These are phyloP conservation scores for Sebastes oblongus DNA, from an alignment of 2,797 vertebrate species.

Conservation along the genomic window DNA sequence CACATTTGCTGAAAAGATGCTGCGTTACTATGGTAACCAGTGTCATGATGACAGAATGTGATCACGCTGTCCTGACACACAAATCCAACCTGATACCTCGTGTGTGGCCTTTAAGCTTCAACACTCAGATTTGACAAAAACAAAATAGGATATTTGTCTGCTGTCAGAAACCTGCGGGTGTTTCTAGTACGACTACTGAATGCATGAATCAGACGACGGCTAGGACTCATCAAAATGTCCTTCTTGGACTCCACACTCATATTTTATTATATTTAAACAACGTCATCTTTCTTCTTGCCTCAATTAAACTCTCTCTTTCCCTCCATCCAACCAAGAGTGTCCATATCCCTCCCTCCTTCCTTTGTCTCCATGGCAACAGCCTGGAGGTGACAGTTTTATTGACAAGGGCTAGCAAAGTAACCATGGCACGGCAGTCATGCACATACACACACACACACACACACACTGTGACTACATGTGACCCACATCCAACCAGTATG, in stretches of 20 bases:
- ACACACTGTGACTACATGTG: neutral
- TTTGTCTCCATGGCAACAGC: constrained; percentile 47
- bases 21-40: constrained; percentile 22
- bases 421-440: neutral
- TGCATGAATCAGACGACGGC: neutral
- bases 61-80: neutral
- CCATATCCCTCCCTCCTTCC: neutral
- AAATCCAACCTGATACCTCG: neutral
- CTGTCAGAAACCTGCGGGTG: neutral
- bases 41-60: neutral
- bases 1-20: constrained; percentile 17
- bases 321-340: neutral
- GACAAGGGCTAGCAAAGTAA: constrained; percentile 24
- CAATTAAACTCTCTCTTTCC: neutral
- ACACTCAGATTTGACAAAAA: neutral
- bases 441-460: neutral
- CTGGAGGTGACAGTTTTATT: constrained; percentile 57
- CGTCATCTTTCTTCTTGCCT: neutral
- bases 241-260: neutral
- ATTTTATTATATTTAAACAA: neutral
- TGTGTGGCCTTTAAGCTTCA: neutral
- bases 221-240: neutral
- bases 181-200: neutral
- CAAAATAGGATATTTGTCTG: neutral
- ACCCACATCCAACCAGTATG: constrained; percentile 15